phyloP scores from a whole-genome alignment of 2,888 invertebrate genomes.

The Nemurella pictetii region DNA sequence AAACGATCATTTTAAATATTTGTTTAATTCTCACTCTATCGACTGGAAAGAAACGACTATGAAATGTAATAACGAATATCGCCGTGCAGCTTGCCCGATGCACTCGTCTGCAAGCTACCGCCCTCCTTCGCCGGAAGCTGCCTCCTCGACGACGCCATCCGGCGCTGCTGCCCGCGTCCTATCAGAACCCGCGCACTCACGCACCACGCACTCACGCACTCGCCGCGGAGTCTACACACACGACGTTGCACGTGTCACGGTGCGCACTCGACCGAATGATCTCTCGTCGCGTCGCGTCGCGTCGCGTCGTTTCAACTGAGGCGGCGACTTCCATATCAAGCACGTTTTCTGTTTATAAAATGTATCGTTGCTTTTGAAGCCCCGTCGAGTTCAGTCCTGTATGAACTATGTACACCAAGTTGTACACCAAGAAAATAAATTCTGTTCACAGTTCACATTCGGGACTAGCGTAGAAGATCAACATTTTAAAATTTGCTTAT shows the following conservation, averaged over 20 bases:
- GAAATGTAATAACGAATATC: conserved; percentile 22
- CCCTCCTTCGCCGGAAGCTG: too few species aligned
- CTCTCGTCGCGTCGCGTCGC: neutral
- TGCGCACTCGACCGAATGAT: too few species aligned
- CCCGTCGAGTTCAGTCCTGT: neutral
- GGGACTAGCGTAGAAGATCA: neutral
- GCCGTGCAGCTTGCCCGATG: neutral
- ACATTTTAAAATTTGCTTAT: neutral
- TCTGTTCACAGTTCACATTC: neutral
- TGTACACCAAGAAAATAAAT: too few species aligned
- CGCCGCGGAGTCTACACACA: too few species aligned
- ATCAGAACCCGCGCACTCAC: too few species aligned
- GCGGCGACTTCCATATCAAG: neutral
- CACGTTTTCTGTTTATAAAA: neutral
- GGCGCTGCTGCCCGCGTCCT: too few species aligned
- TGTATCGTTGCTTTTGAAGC: neutral
- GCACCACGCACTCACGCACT: too few species aligned
- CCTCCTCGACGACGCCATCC: neutral
- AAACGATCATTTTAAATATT: neutral
- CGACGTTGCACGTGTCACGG: too few species aligned
- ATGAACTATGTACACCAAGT: neutral
- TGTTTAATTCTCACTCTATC: conserved; percentile 11
- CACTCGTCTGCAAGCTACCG: neutral
- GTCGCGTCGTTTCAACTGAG: neutral
- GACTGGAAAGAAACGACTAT: neutral